phyloP scores from a whole-genome alignment of 2,113 vertebrate species.

The Pollachius pollachius region DNA sequence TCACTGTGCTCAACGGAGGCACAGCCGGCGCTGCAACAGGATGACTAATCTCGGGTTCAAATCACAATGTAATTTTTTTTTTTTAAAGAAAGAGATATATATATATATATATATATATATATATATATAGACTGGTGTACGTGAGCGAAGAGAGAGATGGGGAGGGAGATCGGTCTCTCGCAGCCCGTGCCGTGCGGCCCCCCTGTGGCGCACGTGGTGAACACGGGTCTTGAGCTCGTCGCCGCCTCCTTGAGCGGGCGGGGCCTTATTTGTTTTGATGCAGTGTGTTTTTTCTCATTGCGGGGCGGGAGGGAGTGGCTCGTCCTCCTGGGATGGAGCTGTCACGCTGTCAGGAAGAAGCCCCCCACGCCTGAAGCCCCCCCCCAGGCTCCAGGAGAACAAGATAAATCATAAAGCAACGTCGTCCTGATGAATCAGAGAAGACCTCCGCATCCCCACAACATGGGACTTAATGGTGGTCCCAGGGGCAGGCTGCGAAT shows the following conservation, averaged over 20 bases:
- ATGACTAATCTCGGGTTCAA: too few relatives aligned
- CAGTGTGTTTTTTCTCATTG: constrained; percentile 67
- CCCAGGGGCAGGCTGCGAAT: constrained; percentile 63
- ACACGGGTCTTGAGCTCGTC: constrained; percentile 63
- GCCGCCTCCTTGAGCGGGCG: constrained; percentile 69
- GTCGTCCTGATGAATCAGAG: constrained; percentile 72
- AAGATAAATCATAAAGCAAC: constrained; percentile 77
- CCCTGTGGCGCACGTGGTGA: constrained; percentile 47
- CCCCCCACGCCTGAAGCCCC: constrained; percentile 75
- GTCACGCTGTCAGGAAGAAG: constrained; percentile 69
- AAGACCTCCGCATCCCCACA: constrained; percentile 64
- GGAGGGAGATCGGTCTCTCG: too few relatives aligned
- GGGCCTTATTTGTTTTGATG: constrained; percentile 80
- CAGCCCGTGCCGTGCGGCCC: too few relatives aligned
- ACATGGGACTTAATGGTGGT: constrained; percentile 69
- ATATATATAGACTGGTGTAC: background rate
- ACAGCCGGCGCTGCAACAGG: too few relatives aligned
- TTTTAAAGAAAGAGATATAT: too few relatives aligned
- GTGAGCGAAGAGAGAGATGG: too few relatives aligned
- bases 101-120: constrained; percentile 33
- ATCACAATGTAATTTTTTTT: too few relatives aligned
- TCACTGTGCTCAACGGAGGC: too few relatives aligned
- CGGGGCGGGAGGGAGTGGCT: constrained; percentile 66
- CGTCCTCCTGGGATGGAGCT: constrained; percentile 77
- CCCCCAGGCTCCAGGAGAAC: constrained; percentile 78